Conservation (phyloP, 2,113 vertebrate species). For the Alces alces region DNA sequence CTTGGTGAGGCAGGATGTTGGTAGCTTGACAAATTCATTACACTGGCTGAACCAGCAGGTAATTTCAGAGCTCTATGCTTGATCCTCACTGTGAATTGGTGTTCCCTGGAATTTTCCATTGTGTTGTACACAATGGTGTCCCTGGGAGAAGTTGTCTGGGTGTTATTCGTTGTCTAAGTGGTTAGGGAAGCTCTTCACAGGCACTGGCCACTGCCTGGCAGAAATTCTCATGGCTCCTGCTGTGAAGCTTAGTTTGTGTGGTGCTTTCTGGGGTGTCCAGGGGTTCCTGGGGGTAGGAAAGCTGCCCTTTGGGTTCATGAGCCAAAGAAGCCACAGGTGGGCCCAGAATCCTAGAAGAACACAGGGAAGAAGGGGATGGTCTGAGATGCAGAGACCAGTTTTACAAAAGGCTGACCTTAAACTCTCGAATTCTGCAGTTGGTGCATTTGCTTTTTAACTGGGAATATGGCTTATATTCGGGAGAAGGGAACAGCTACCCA, state of each 20-base stretch:
- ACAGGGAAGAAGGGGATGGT: background rate
- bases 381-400: background rate
- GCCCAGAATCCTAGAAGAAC: background rate
- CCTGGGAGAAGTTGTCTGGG: background rate
- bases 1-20: background rate
- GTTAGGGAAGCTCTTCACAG: background rate
- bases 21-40: background rate
- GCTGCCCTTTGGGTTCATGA: background rate
- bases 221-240: background rate
- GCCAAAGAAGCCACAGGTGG: background rate
- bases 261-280: background rate
- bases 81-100: background rate
- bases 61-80: background rate
- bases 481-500: background rate
- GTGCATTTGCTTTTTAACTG: background rate
- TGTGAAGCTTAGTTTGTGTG: background rate
- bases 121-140: background rate
- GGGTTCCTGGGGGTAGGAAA: background rate
- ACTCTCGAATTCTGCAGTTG: background rate
- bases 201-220: background rate
- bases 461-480: background rate
- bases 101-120: background rate
- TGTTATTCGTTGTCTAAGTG: background rate
- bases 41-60: background rate
- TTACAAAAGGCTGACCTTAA: background rate